Evolutionary conservation across 2,797 vertebrate genomes (phyloP), one percentile per base, ranked within the genome.

Genomic region (Thalassophryne amazonica): DNA sequence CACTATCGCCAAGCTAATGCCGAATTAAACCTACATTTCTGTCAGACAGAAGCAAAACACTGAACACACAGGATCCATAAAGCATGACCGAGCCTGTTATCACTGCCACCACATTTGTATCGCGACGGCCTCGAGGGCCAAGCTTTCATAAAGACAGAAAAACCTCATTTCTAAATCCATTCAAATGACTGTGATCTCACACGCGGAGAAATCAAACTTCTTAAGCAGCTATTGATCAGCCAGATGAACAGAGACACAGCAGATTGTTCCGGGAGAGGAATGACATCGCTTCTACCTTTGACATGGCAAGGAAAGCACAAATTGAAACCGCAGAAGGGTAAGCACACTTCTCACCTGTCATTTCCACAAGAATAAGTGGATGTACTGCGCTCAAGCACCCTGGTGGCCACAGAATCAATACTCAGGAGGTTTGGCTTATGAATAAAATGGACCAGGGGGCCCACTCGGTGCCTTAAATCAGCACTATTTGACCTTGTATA

Each of bases 171-270:
- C 48, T 23, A 36, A 55, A 74, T 62, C 70, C 50, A 50, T 74
- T 81, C 48, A 71, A 76, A 73, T 59, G 73, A 63, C 78, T 74
- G 60, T 55, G 74, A 78, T 65, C 74, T 74, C 60, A 65, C 17
- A 36, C 54, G 29, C 50, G 15, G 39, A 58, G 60, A 11, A 68
- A 86, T 84, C 78, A 84, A 81, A 82, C 75, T 80, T 73, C 66
- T 69, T 82, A 83, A 88, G 83, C 60, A 81, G 71, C 69, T 88
- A 86, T 88, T 34, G 83, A 86, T 84, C 61, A 51, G 28, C 38
- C 9, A 46, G 76, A 80, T 81, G 82, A 83, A 81, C 77, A 78
- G 52, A 78, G 74, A 76, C 68, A 30, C 15, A 4, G 49, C 32
- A n/a, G n/a, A 69, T 53, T 52, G 75, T 83, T 84, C 45, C 49